A percentile compares a stretch with the other conserved stretches of the same genome.
Evolutionary conservation across 2,888 invertebrate genomes (phyloP).

Genomic region (Uropetala carovei): DNA sequence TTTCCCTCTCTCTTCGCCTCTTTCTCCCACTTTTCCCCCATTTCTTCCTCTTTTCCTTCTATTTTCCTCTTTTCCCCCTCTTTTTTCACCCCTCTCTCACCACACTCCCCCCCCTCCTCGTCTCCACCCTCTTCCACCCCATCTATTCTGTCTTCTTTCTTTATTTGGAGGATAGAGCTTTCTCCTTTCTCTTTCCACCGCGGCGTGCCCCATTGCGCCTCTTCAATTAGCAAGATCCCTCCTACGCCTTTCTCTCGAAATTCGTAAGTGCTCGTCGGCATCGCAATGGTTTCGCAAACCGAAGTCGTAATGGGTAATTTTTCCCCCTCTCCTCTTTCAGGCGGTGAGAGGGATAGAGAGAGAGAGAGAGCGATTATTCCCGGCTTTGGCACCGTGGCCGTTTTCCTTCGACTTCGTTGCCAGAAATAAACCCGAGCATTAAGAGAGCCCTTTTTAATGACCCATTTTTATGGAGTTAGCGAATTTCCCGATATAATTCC

Average conservation of each 20-base stretch:
- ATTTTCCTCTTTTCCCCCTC: conserved; percentile 28
- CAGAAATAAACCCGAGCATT: not conserved
- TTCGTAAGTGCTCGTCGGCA: not conserved
- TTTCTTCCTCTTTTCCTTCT: not conserved
- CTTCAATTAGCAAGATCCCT: not conserved
- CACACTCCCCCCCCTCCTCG: conserved; percentile 2
- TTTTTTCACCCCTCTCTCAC: not conserved
- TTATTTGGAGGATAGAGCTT: not conserved
- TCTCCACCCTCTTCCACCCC: not conserved
- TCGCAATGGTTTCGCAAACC: not conserved
- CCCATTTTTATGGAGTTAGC: conserved; percentile 20
- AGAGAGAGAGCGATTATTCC: not conserved
- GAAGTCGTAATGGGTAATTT: not conserved
- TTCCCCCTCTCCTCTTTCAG: not conserved
- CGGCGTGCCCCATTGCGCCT: not conserved
- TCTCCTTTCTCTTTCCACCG: not conserved
- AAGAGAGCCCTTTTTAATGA: not conserved
- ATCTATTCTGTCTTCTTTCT: not conserved
- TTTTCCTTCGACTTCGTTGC: not conserved
- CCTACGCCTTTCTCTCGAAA: not conserved
- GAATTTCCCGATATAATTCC: conserved; percentile 18
- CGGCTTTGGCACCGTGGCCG: conserved; percentile 19
- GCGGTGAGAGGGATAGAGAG: no score
- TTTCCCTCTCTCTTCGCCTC: not conserved
- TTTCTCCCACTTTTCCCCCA: not conserved